Evolutionary conservation across 2,797 vertebrate species (phyloP), one percentile per base, ranked within the genome.

Genomic region (Benthosema pterotum): DNA sequence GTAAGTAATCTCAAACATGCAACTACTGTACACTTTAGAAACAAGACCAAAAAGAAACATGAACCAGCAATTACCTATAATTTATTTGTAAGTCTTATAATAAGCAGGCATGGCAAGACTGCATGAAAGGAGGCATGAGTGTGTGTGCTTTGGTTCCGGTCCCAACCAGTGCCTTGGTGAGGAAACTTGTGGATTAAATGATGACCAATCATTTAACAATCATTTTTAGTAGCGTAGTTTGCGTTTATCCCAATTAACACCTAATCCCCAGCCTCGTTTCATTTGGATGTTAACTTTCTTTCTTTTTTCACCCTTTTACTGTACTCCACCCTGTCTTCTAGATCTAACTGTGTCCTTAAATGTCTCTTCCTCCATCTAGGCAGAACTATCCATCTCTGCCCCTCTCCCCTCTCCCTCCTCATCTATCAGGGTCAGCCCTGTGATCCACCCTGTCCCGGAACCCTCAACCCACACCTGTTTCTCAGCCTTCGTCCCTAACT

Each of bases 381-480:
- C 74, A 56, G 59, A 64, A 17, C 22, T 57, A 1, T 70, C 71
- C 54, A 43, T 67, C 16, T 73, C 71, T 56, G 48, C 66, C 28
- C 17, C 53, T 65, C 11, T 50, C 49, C 62, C 52, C 52, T 80
- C 83, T 91, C 72, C 76, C 87, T 77, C 74, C 51, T 25, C 32
- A 11, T 64, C 65, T 58, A 9, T 64, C 54, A 1, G 18, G 0
- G 0, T 67, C 28, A 75, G 64, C 56, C 65, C 83, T 53, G 58
- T 60, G 25, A 76, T 88, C 65, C 79, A 85, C 63, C 85, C 80
- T 42, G 79, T 87, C 71, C 84, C 82, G n/a, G 87, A 88, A 38
- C 85, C 84, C 15, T 42, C 77, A 11, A 72, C 65, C 60, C 77
- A 86, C 47, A 25, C 75, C 1, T 64, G 78, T 42, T 88, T 86